Conservation (phyloP, 2,113 vertebrate genomes). For the Nycticorax nycticorax region DNA sequence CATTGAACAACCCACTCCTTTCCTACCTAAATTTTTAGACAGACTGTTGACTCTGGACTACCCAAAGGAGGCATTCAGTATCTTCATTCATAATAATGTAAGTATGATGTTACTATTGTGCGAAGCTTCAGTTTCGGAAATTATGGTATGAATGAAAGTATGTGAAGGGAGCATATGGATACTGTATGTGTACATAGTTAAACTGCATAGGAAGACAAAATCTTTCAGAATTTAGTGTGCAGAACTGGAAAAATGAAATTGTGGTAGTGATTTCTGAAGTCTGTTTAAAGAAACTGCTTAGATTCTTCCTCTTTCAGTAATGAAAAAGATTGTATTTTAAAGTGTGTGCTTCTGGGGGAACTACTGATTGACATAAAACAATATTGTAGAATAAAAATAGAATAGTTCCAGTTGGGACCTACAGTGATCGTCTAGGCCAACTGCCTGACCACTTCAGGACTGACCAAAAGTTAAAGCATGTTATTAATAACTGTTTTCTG, state of each 20-base stretch:
- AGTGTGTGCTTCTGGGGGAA: neutral
- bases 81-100: conserved; percentile 96
- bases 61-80: conserved; percentile 85
- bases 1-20: conserved; percentile 97
- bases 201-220: neutral
- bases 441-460: neutral
- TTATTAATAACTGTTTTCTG: neutral
- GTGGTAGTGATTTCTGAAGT: neutral
- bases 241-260: neutral
- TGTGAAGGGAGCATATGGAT: neutral
- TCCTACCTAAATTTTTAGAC: conserved; percentile 93
- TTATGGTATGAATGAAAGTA: neutral
- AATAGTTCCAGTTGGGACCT: neutral
- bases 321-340: neutral
- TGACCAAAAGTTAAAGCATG: neutral
- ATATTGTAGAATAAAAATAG: neutral
- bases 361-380: neutral
- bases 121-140: neutral
- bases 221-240: neutral
- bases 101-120: conserved; percentile 60
- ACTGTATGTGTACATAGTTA: neutral
- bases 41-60: conserved; percentile 87
- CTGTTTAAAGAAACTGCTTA: neutral
- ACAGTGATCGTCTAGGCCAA: neutral
- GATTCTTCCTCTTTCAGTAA: neutral